Evolutionary conservation across 2,797 vertebrate genomes (phyloP), one percentile per base, ranked within the genome.

Genomic region (Perodicticus potto): DNA sequence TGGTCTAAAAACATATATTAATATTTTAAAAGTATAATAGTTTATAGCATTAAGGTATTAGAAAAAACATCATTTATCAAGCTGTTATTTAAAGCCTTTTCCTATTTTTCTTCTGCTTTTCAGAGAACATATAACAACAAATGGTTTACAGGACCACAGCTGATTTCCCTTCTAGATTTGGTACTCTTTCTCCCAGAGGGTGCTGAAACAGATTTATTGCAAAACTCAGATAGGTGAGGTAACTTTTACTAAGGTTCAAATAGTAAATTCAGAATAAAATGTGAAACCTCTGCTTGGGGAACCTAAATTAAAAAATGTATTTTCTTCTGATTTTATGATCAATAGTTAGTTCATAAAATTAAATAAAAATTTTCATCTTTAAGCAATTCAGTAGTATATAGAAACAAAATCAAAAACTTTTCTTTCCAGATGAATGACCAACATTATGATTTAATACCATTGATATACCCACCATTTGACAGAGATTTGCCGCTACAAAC

Each of bases 161-260:
- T 99, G 34, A 91, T 99, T 86, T 98, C 99, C 2, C 97, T 99
- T 97, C 95, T 99, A 88, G 98, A 98, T 80, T 97, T 99, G 93
- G 99, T 98, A 23, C 97, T 99, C 45, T 95, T 92, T 96, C 99
- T 99, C 95, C 99, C 99, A 92, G 98, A 99, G 97, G 99, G 99
- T 34, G 98, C 98, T 40, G 98, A 99, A 97, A 99, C 99, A 1
- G 99, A 99, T 98, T 98, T 99, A 96, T 98, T 99, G 20, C 98
- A 99, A 86, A 98, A 98, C 57, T 99, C 99, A 96, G 99, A 99
- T 97, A 99, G 99, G 99, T 99, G 86, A 98, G 98, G 55, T 96
- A 78, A 89, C 86, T 13, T 11, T 27, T 69, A 16, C 43, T 80
- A 49, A 70, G 13, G 10, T 70, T 95, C 81, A 69, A 22, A 27